phyloP scores from a whole-genome alignment of 1,140 invertebrate genomes.

The Homarus americanus region DNA sequence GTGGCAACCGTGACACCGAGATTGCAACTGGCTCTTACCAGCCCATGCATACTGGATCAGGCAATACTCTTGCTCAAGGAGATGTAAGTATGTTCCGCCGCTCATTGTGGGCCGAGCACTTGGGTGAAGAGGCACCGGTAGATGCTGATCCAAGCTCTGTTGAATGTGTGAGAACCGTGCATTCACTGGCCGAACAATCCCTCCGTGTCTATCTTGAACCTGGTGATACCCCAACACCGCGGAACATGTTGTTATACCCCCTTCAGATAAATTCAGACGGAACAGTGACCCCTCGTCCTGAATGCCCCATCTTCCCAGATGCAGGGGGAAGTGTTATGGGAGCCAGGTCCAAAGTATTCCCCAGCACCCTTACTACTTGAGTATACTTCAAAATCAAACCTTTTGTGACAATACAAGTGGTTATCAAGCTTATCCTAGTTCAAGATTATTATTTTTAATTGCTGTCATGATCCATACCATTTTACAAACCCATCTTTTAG shows the following conservation, averaged over 20 bases:
- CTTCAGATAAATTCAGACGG: conserved; percentile 65
- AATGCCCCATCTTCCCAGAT: conserved; percentile 73
- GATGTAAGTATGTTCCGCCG: conserved; percentile 74
- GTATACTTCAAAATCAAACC: neutral
- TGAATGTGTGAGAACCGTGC: conserved; percentile 67
- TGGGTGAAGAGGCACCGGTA: conserved; percentile 60
- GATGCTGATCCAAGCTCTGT: conserved; percentile 55
- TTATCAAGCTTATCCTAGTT: no score
- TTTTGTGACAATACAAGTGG: no score
- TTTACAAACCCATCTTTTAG: no score
- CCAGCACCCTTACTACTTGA: conserved; percentile 74
- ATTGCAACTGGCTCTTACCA: conserved; percentile 78
- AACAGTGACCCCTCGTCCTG: conserved; percentile 60
- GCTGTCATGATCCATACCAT: no score
- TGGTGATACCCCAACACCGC: conserved; percentile 48
- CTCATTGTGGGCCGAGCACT: conserved; percentile 73
- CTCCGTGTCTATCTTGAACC: conserved; percentile 63
- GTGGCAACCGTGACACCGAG: conserved; percentile 82
- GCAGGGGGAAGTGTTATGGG: conserved; percentile 73
- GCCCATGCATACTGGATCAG: conserved; percentile 42
- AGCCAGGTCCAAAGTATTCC: conserved; percentile 71
- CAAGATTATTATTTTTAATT: no score
- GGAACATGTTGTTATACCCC: conserved; percentile 74
- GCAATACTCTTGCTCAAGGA: conserved; percentile 48
- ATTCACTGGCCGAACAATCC: conserved; percentile 51